Percentiles rank a stretch among this genome's conserved stretches.
phyloP scores from a whole-genome alignment of 2,113 vertebrate species.

The Arenaria interpres region DNA sequence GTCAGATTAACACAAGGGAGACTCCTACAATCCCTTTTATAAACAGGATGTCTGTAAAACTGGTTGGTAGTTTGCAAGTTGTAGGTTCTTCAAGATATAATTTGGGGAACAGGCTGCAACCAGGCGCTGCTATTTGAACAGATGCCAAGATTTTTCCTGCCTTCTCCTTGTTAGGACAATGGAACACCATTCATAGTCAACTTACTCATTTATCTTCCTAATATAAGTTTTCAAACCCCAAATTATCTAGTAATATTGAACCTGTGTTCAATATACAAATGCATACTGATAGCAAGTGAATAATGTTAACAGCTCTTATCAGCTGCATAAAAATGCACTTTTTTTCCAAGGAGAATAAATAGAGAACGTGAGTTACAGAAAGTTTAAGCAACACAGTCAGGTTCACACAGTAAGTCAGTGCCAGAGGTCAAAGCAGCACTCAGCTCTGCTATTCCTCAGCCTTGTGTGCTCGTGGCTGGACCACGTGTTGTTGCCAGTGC shows the following conservation, averaged over 20 bases:
- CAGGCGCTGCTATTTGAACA: background rate
- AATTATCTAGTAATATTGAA: background rate
- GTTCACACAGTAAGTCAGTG: background rate
- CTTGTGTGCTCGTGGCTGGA: background rate
- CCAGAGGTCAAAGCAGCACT: background rate
- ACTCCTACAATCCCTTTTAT: background rate
- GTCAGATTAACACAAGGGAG: background rate
- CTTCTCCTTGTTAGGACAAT: background rate
- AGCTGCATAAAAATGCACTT: background rate
- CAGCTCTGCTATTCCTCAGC: background rate
- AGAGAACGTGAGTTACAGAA: background rate
- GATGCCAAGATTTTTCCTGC: background rate
- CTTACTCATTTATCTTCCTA: background rate
- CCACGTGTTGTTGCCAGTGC: background rate
- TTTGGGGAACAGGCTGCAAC: background rate
- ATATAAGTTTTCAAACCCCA: background rate
- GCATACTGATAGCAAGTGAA: background rate
- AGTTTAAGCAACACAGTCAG: background rate
- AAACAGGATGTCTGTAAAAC: background rate
- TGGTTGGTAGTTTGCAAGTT: background rate
- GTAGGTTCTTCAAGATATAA: background rate
- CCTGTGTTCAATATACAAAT: background rate
- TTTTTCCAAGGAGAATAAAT: background rate
- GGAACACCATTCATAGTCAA: background rate
- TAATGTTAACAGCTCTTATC: background rate